These are phyloP conservation scores for Maniola jurtina DNA, from an alignment of 1,140 invertebrate species.

Conservation along the genomic window DNA sequence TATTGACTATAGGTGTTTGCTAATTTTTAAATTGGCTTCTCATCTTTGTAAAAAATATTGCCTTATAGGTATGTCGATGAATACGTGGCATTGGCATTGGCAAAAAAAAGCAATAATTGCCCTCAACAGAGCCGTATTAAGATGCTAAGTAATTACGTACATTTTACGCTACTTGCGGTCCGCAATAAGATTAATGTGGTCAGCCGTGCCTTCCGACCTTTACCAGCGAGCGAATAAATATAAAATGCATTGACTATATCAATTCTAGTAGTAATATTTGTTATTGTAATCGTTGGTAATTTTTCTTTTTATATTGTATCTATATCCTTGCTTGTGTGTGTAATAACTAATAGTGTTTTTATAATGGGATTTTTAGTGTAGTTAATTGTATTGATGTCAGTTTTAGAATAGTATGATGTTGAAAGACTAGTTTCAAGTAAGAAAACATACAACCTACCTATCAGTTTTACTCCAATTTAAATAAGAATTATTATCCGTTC, in stretches of 20 bases:
- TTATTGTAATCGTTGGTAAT: conserved; percentile 22
- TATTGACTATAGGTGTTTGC: not conserved
- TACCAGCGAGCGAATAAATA: conserved; percentile 30
- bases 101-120: conserved; percentile 24
- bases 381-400: too few species aligned
- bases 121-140: conserved; percentile 30
- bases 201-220: conserved; percentile 29
- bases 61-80: conserved; percentile 9
- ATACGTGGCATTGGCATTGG: conserved; percentile 5
- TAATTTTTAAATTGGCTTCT: conserved; percentile 2
- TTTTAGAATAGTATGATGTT: too few species aligned
- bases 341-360: not conserved
- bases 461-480: not conserved
- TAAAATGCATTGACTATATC: conserved; percentile 30
- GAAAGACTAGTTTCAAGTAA: too few species aligned
- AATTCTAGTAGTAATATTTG: conserved; percentile 26
- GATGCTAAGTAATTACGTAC: conserved; percentile 32
- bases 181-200: conserved; percentile 33
- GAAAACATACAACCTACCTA: too few species aligned
- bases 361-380: too few species aligned
- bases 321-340: not conserved
- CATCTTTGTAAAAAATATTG: conserved; percentile 9
- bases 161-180: conserved; percentile 35
- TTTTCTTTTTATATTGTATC: conserved; percentile 17
- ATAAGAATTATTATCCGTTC: not conserved